Evolutionary conservation across 30 jellyfish, hydroid and myxozoan genomes (phyloP), one percentile per base, ranked within the genome.

Genomic region (Pseudorhiza aurosa): DNA sequence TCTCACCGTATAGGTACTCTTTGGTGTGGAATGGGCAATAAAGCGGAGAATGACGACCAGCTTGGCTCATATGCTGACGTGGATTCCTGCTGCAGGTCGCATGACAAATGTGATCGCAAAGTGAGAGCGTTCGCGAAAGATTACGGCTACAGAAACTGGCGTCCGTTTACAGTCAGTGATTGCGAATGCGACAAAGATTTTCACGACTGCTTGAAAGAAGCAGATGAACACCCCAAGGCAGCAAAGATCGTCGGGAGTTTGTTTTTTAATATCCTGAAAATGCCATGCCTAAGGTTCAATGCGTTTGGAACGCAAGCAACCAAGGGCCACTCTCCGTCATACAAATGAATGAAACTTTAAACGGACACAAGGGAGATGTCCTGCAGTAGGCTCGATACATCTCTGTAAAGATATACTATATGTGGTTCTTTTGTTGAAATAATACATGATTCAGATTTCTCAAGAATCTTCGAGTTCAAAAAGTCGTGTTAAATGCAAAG

Each of bases 1-100:
- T 39, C 12, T 53, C n/a, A 7, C 14, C 67, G 5, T 53, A 18
- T 24, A 75, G 88, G 88, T 17, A 75, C 88, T n/a, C 15, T 37
- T 17, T 75, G 88, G 88, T 75, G 88, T 58, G 88, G 88, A 7
- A 42, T 32, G 37, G 88, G 88, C 9, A 56, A 33, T 24, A 75
- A 14, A 25, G 78, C 88, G 3, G 43, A 75, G 22, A 8, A 26
- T 37, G 76, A 75, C 44, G 58, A 51, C 44, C 77, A 75, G 58
- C 76, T 75, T 36, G 88, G 88, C 26, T n/a, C 36, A 4, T 58
- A 45, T 26, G 76, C 77, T 45, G 76, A 75, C 25, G 59, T 75
- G 18, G 88, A 75, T 15, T 60, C 64, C 1, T 75, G 88, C 79
- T 75, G 88, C 27, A 60, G 76, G 17, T 21, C 57, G 15, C 88